Evolutionary conservation across 2,888 invertebrate species (phyloP), one percentile per base, ranked within the genome.

Genomic region (Protodeltote pygarga): DNA sequence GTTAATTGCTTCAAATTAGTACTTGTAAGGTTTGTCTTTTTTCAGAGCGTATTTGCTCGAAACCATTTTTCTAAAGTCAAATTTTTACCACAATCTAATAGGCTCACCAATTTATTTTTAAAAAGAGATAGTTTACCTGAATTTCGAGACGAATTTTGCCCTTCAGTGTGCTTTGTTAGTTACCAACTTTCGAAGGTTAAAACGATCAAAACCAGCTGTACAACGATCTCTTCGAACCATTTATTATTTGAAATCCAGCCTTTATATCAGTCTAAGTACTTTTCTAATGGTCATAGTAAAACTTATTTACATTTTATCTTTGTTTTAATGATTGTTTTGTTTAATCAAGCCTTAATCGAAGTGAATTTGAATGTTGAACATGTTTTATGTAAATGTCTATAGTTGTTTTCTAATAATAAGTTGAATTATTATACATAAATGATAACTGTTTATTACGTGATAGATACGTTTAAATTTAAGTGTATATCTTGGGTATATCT

Each of bases 241-340:
- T 41, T 37, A 21, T 37, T 27, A 39, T 58, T 27, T 35, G 8
- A 49, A 59, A 51, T 51, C 42, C 38, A 51, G n/a, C 52, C 25
- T 29, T 59, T 37, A 29, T 28, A 58, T 42, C 35, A 37, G 51
- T 54, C 11, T 59, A 54, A 55, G 59, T 51, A 51, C 60, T 59
- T 34, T 11, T 44, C 44, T 55, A 44, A 51, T 54, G 35, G 54
- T 60, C 40, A 60, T 49, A 60, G 37, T 42, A 37, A 54, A 60
- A 55, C 46, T 62, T 65, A 60, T 54, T 54, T 54, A 46, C 31
- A 44, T 49, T 44, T 59, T 54, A 59, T 29, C 42, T 42, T 59
- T 53, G 38, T 48, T 59, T 21, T 33, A 45, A 61, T 60, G 49
- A 49, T 64, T 62, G 65, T 54, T 59, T 42, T 63, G 59, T 27